phyloP scores from a whole-genome alignment of 2,797 vertebrate species.

The Rhinoraja longicauda region DNA sequence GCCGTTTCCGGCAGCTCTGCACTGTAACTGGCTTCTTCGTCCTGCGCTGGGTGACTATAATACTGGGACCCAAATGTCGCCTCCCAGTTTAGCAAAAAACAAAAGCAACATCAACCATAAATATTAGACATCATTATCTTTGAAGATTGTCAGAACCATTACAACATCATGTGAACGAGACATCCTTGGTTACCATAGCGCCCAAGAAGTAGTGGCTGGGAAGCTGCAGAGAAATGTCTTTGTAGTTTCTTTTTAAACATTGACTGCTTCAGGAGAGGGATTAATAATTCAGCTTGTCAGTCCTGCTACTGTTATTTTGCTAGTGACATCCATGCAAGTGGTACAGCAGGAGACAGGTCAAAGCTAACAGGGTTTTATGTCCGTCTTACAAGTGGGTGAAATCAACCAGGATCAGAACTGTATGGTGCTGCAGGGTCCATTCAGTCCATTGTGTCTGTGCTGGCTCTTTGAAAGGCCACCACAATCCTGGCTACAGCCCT shows the following conservation, averaged over 20 bases:
- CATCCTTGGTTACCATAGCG: slow-evolving; percentile 24
- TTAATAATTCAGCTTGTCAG: slow-evolving; percentile 26
- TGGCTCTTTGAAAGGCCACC: not conserved
- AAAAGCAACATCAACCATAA: slow-evolving; percentile 16
- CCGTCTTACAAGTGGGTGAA: not conserved
- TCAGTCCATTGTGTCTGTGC: not conserved
- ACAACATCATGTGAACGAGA: slow-evolving; percentile 10
- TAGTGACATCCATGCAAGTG: not conserved
- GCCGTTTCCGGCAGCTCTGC: too few species aligned
- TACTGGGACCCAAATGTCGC: not conserved
- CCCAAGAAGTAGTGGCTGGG: not conserved
- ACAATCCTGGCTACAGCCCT: not conserved
- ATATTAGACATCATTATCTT: slow-evolving; percentile 27
- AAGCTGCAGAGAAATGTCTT: slow-evolving; percentile 24
- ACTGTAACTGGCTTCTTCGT: too few species aligned
- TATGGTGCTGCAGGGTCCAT: not conserved
- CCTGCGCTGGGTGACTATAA: not conserved
- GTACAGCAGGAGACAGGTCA: not conserved
- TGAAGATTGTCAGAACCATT: not conserved
- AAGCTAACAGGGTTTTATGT: not conserved
- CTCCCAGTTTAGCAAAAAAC: not conserved
- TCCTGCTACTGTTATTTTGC: slow-evolving; percentile 1
- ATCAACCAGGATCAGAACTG: not conserved
- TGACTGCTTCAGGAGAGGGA: slow-evolving; percentile 25
- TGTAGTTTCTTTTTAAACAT: slow-evolving; percentile 21